These are phyloP conservation scores for Pteronura brasiliensis DNA, from an alignment of 2,113 vertebrate species.

Conservation along the genomic window DNA sequence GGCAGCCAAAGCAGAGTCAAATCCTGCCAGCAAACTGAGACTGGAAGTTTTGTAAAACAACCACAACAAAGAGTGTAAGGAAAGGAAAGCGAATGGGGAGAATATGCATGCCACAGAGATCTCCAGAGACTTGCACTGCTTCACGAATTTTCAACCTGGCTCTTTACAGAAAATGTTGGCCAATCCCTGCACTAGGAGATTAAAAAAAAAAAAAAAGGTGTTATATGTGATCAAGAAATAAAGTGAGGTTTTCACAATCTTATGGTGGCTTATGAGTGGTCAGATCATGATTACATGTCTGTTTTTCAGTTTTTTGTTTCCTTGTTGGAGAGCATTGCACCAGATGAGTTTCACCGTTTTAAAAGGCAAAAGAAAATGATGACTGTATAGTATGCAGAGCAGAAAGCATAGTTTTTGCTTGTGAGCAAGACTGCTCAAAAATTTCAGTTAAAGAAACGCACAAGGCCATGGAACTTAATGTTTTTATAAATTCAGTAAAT, in stretches of 20 bases:
- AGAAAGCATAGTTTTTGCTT: background rate
- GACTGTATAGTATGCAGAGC: rapidly evolving
- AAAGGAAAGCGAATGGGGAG: background rate
- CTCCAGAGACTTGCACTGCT: background rate
- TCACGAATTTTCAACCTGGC: background rate
- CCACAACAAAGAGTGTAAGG: background rate
- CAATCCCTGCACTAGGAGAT: background rate
- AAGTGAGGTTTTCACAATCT: background rate
- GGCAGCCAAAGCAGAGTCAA: background rate
- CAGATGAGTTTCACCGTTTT: background rate
- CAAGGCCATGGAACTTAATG: background rate
- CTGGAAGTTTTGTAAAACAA: rapidly evolving
- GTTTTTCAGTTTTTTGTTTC: background rate
- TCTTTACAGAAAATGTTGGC: background rate
- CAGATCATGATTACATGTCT: background rate
- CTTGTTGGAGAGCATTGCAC: background rate
- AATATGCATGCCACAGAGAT: background rate
- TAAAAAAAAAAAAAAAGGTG: background rate
- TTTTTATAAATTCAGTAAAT: background rate
- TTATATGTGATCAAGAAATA: background rate
- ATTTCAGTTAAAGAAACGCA: background rate
- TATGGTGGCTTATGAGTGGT: background rate
- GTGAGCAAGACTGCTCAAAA: background rate
- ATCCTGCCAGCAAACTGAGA: background rate
- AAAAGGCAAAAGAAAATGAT: background rate